These are phyloP conservation scores for Cherax destructor DNA, from an alignment of 1,140 invertebrate genomes.

Conservation along the genomic window DNA sequence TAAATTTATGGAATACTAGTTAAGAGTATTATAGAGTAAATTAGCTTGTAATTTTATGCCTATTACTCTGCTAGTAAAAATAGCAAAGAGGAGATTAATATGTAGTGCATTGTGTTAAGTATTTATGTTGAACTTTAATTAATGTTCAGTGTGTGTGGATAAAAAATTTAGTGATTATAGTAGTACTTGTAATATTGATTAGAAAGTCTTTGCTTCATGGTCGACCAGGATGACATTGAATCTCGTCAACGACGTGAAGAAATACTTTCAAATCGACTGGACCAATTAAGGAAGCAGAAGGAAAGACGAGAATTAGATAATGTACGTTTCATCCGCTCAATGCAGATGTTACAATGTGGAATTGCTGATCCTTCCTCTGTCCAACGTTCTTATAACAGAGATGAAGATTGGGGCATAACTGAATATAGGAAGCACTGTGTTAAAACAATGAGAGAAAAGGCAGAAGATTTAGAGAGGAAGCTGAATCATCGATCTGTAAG, in stretches of 20 bases:
- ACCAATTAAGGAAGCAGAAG: constrained; percentile 81
- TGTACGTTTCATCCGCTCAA: constrained; percentile 85
- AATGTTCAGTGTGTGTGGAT: too few relatives aligned
- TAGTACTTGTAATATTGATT: constrained; percentile 2
- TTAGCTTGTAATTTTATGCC: too few relatives aligned
- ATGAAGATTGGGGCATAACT: constrained; percentile 51
- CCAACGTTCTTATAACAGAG: constrained; percentile 38
- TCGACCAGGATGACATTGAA: constrained; percentile 63
- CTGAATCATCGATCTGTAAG: constrained; percentile 51
- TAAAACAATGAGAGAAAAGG: constrained; percentile 62
- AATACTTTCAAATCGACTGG: constrained; percentile 82
- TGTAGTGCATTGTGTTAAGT: too few relatives aligned
- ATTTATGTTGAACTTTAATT: too few relatives aligned
- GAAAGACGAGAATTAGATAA: constrained; percentile 83
- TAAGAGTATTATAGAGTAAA: too few relatives aligned
- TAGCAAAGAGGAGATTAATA: too few relatives aligned
- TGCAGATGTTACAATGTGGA: constrained; percentile 83
- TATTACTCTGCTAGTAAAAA: too few relatives aligned
- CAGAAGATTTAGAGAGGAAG: constrained; percentile 66
- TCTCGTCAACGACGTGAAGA: constrained; percentile 79
- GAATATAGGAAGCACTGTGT: constrained; percentile 66
- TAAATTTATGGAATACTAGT: too few relatives aligned
- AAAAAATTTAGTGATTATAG: not conserved
- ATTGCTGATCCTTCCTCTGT: constrained; percentile 4
- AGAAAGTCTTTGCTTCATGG: constrained; percentile 15